Evolutionary conservation across 2,888 invertebrate genomes (phyloP).

Genomic region (Ditula angustiorana): DNA sequence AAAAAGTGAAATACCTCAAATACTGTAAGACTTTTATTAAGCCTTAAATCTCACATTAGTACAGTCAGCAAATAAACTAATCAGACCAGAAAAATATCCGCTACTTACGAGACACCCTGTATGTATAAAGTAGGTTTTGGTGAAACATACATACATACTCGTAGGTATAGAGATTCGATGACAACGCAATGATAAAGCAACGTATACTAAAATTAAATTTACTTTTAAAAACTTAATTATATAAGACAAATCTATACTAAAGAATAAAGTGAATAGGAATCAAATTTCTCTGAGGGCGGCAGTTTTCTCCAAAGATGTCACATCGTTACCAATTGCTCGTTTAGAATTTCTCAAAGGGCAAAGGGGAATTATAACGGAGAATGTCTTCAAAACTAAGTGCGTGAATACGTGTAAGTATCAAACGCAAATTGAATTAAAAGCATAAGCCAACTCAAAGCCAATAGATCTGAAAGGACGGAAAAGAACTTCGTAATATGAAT

Average conservation of each 20-base stretch:
- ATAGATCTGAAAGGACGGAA: constrained; percentile 26
- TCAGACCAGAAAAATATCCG: too few relatives aligned
- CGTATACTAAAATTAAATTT: too few relatives aligned
- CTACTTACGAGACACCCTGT: too few relatives aligned
- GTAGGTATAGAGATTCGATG: too few relatives aligned
- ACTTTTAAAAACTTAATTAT: background rate
- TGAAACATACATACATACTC: too few relatives aligned
- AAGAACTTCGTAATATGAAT: constrained; percentile 34
- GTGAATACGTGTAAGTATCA: constrained; percentile 18
- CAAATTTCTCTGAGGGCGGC: background rate
- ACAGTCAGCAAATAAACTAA: too few relatives aligned
- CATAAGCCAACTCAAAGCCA: constrained; percentile 23
- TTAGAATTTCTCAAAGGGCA: background rate
- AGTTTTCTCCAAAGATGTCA: background rate
- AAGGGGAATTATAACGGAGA: background rate
- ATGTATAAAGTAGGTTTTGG: too few relatives aligned
- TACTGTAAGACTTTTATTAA: too few relatives aligned
- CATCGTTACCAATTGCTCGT: background rate
- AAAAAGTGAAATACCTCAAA: too few relatives aligned
- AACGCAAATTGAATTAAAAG: constrained; percentile 29
- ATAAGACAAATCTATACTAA: background rate
- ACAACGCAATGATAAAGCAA: too few relatives aligned
- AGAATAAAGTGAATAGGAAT: background rate
- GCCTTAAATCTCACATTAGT: too few relatives aligned
- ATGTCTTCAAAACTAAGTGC: background rate